phyloP scores from a whole-genome alignment of 2,113 vertebrate species.

The Trachemys scripta region DNA sequence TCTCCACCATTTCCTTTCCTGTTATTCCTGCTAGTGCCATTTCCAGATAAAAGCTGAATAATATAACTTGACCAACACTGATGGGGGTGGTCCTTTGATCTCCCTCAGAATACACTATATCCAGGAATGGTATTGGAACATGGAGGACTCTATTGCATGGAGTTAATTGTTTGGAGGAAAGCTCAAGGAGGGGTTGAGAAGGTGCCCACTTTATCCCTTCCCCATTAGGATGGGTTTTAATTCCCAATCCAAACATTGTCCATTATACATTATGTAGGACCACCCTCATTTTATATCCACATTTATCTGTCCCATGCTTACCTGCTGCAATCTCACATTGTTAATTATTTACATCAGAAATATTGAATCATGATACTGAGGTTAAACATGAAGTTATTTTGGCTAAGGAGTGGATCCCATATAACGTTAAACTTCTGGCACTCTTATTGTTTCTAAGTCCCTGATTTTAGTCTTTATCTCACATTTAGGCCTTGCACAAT shows the following conservation, averaged over 20 bases:
- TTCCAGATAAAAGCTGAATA: background rate
- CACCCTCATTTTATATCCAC: background rate
- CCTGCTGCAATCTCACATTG: background rate
- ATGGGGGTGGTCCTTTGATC: rapidly evolving
- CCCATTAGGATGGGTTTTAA: background rate
- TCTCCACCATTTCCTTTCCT: background rate
- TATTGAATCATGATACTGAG: rapidly evolving
- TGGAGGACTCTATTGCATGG: rapidly evolving
- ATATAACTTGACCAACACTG: background rate
- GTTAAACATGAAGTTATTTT: background rate
- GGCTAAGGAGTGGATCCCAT: rapidly evolving
- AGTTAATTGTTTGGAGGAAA: rapidly evolving
- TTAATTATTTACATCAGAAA: background rate
- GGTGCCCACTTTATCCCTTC: rapidly evolving
- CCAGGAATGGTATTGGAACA: rapidly evolving
- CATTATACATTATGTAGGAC: rapidly evolving
- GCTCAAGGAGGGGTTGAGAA: background rate
- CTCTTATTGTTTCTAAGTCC: background rate
- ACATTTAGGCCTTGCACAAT: background rate
- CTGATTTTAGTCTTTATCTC: background rate
- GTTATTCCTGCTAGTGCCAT: rapidly evolving
- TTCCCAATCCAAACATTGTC: rapidly evolving
- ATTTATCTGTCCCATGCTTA: rapidly evolving
- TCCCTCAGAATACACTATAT: background rate
- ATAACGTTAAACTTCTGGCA: background rate